Evolutionary conservation across 2,797 vertebrate species (phyloP).

Genomic region (Babyrousa celebensis): DNA sequence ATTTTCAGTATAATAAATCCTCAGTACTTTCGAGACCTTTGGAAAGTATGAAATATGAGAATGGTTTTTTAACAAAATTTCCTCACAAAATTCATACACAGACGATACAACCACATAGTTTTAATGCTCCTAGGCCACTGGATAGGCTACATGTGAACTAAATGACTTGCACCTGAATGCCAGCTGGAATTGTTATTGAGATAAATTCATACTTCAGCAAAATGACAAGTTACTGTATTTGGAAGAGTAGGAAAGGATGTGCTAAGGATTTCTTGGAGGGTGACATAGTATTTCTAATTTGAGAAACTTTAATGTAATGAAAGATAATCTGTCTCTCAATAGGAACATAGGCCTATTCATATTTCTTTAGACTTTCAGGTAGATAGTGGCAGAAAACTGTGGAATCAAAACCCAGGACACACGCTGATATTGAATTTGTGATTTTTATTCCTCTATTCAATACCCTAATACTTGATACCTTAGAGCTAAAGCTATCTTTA

Average conservation of each 20-base stretch:
- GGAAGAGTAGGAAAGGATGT: neutral
- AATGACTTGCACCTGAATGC: neutral
- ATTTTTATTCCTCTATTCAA: conserved; percentile 13
- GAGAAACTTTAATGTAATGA: conserved; percentile 49
- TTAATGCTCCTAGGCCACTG: conserved; percentile 27
- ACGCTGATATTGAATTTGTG: neutral
- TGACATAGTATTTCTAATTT: conserved; percentile 21
- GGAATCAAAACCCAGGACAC: conserved; percentile 56
- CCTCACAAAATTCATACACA: conserved; percentile 38
- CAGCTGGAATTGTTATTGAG: conserved; percentile 7
- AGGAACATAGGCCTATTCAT: conserved; percentile 1
- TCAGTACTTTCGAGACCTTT: conserved; percentile 33
- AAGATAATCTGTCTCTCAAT: neutral
- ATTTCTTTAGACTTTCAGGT: conserved; percentile 49
- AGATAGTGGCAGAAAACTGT: conserved; percentile 36
- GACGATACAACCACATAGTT: conserved; percentile 17
- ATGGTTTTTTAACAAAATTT: conserved; percentile 29
- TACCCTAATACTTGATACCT: conserved; percentile 29
- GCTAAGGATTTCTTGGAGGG: neutral
- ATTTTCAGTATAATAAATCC: conserved; percentile 29
- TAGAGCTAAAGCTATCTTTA: conserved; percentile 19
- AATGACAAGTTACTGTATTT: conserved; percentile 50
- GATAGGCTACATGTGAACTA: neutral
- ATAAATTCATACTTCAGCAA: conserved; percentile 33
- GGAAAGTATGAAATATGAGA: conserved; percentile 43